These are phyloP conservation scores for Gasteruption jaculator DNA, from an alignment of 2,888 invertebrate genomes.

Conservation along the genomic window DNA sequence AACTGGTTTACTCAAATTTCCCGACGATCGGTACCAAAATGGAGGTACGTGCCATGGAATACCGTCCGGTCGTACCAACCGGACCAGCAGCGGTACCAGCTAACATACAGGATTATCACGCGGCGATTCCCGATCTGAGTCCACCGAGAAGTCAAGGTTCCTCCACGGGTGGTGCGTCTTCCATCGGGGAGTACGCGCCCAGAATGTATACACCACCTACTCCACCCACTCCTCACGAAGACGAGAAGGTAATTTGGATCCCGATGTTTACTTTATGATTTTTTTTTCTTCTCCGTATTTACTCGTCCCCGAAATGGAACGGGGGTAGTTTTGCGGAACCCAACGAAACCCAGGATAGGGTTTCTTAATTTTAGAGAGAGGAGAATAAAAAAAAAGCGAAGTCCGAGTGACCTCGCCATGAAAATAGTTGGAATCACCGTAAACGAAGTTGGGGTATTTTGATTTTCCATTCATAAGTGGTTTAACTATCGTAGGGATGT, in stretches of 20 bases:
- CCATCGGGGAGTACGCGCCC: slow-evolving; percentile 48
- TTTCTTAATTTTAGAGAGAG: too few relatives aligned
- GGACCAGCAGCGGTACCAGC: slow-evolving; percentile 43
- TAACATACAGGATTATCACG: slow-evolving; percentile 48
- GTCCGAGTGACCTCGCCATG: too few relatives aligned
- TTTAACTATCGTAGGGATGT: too few relatives aligned
- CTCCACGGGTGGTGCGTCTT: slow-evolving; percentile 49
- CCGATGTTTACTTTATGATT: slow-evolving; percentile 2
- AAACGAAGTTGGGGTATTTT: too few relatives aligned
- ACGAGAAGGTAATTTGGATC: slow-evolving; percentile 44
- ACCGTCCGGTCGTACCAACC: slow-evolving; percentile 54
- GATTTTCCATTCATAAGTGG: too few relatives aligned
- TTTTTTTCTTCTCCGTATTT: not conserved
- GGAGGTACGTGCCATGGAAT: slow-evolving; percentile 59
- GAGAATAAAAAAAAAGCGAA: too few relatives aligned
- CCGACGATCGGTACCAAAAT: slow-evolving; percentile 47
- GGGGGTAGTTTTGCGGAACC: too few relatives aligned
- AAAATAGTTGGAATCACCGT: too few relatives aligned
- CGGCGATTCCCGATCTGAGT: slow-evolving; percentile 48
- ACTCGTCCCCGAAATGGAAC: too few relatives aligned
- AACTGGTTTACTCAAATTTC: slow-evolving; percentile 42
- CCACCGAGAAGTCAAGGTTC: slow-evolving; percentile 50
- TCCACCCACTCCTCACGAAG: slow-evolving; percentile 49
- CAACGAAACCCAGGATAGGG: too few relatives aligned
- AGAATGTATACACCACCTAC: slow-evolving; percentile 51